phyloP scores from a whole-genome alignment of 2,113 vertebrate species.

The Recurvirostra avosetta region DNA sequence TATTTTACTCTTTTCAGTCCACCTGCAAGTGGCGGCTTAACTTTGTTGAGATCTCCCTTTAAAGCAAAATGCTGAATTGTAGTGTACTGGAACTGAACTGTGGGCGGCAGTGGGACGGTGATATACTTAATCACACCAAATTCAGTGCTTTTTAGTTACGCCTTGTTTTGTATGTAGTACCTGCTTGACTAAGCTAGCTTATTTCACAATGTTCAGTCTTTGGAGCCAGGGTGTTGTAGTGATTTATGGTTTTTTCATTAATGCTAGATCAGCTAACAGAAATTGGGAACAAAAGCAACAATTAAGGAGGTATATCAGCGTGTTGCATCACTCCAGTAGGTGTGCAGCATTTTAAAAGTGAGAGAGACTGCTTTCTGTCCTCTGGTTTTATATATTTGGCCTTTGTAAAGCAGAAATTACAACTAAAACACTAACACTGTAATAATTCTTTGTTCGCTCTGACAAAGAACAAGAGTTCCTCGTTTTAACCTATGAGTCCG shows the following conservation, averaged over 20 bases:
- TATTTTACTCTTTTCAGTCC: neutral
- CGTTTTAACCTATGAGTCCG: neutral
- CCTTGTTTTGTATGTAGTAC: neutral
- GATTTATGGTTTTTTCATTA: neutral
- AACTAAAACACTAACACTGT: neutral
- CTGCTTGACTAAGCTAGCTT: neutral
- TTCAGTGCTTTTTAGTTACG: neutral
- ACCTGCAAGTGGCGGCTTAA: rapidly evolving
- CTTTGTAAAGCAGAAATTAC: neutral
- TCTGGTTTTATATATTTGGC: neutral
- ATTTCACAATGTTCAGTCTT: neutral
- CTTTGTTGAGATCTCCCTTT: neutral
- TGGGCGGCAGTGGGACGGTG: neutral
- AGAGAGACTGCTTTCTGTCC: neutral
- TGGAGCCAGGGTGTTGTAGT: neutral
- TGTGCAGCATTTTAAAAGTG: neutral
- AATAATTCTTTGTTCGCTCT: neutral
- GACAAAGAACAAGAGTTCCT: neutral
- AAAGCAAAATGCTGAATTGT: neutral
- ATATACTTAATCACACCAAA: neutral
- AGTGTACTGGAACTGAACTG: neutral
- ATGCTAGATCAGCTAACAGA: neutral
- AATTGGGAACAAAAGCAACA: neutral
- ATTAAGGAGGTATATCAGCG: neutral
- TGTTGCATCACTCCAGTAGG: neutral